Base-by-base conservation (phyloP, 2,797 vertebrate species). In the Cyclopterus lumpus region DNA sequence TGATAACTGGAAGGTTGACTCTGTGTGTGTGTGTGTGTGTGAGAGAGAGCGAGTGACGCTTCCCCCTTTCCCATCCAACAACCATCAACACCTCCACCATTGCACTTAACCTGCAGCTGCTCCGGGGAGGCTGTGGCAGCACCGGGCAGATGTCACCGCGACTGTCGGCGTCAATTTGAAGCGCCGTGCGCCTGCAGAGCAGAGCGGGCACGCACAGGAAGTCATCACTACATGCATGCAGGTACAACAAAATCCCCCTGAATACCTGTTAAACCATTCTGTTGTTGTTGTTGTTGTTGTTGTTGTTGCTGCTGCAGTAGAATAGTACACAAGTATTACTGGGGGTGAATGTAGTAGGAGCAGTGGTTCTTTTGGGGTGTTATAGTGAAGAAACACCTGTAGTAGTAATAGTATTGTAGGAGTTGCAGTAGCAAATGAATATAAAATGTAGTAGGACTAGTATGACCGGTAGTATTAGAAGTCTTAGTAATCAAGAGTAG, bases 41-140 rank as follows among this genome's bases (percentile, higher is more conserved):
- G 20, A 51, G 48, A 51, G 49, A 51, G 72, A 53, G 61, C 12
- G 61, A 59, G 32, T 36, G 24, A 54, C 44, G 9, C 22, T 5
- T 67, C 26, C 30, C 30, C 28, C 36, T 20, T 38, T 53, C 28
- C 54, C 40, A 15, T 44, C 22, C 30, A 48, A 54, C 70, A 26
- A 38, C 11, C 54, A 38, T 62, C 54, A 62, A 58, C 49, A 64
- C 58, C 20, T 48, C 32, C 44, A 22, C 49, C 28, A 51, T 38
- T 3, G 30, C 46, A 59, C 57, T 73, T 79, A 62, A 79, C 54
- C 73, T 68, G 46, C 32, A 72, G 71, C 64, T 64, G 72, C 75
- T 63, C n/a, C 44, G 22, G 54, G 40, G 55, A 71, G 64, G 44
- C 15, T 12, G 30, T 6, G 55, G 26, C 8, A 16, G 11, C 32